Percentiles rank a stretch among this genome's conserved stretches.
Evolutionary conservation across 2,113 vertebrate species (phyloP).

Genomic region (Isurus oxyrinchus): DNA sequence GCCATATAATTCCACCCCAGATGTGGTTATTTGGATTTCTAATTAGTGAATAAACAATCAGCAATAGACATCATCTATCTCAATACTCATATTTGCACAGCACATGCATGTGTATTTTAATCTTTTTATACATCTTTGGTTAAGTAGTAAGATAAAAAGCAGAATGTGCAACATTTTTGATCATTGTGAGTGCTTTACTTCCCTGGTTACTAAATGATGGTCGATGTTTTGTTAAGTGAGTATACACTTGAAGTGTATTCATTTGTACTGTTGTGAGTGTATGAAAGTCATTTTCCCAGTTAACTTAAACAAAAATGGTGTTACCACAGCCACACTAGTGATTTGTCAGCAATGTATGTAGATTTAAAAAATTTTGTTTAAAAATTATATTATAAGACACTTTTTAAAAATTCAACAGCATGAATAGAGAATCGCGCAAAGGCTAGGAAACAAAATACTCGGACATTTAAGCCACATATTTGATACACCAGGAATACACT

Average conservation of each 20-base stretch:
- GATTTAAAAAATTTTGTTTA: not conserved
- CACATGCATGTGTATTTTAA: not conserved
- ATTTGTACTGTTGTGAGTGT: not conserved
- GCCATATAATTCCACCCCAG: no score
- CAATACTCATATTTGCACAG: not conserved
- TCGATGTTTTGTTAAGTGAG: not conserved
- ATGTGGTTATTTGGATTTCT: not conserved
- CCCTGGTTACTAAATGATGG: not conserved
- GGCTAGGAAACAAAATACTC: not conserved
- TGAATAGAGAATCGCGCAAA: not conserved
- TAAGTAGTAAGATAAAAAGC: not conserved
- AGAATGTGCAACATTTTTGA: not conserved
- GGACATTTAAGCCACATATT: not conserved
- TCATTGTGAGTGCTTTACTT: not conserved
- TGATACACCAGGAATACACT: not conserved
- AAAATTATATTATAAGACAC: not conserved
- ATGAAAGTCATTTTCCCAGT: not conserved
- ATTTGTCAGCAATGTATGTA: not conserved
- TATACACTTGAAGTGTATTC: not conserved
- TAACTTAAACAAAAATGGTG: not conserved
- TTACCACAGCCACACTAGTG: not conserved
- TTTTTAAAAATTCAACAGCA: not conserved
- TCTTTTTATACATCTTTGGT: not conserved
- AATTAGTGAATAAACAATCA: not conserved
- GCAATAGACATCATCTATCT: not conserved